Evolutionary conservation across 1,140 invertebrate species (phyloP), one percentile per base, ranked within the genome.

Genomic region (Mycetomoellerius zeteki): DNA sequence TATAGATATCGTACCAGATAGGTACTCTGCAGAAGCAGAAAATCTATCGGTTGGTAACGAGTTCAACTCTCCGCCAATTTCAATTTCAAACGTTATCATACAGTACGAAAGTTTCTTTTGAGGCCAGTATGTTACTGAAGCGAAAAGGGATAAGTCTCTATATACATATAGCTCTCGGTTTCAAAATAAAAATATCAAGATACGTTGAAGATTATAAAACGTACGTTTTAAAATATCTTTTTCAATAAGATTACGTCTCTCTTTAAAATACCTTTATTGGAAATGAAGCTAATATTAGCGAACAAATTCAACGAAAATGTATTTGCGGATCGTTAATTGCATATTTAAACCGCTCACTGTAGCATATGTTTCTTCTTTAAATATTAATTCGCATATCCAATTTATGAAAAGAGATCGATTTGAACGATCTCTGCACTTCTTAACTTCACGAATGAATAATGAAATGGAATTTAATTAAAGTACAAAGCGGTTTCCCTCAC

Each of bases 141-240:
- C 19, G n/a, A 33, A 6, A 43, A 50, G n/a, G 6, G 19, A 72
- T 56, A 69, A 72, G n/a, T 60, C 14, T 58, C n/a, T 12, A 33
- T 52, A 30, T 21, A 33, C 56, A 33, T 52, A 30, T 21, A 33
- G 56, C 30, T 80, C 16, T 69, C 30, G 5, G 60, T 60, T 60
- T 82, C 8, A 12, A n/a, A 14, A 47, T 73, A 33, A 82, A 58
- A 82, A 72, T 81, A 82, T 27, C 8, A 21, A 82, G 73, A 84
- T 60, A 73, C 10, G 37, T 30, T 47, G 14, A 60, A 73, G 12
- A 62, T 73, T 60, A 27, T 10, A 21, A 12, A 75, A 21, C 10
- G 5, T 21, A 21, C 10, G 5, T 21, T 69, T 47, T 69, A 30
- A 60, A 82, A 37, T 82, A 60, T 73, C 58, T 10, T 33, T 14